Evolutionary conservation across 2,888 invertebrate genomes (phyloP), one percentile per base, ranked within the genome.

Genomic region (Rotaria socialis): DNA sequence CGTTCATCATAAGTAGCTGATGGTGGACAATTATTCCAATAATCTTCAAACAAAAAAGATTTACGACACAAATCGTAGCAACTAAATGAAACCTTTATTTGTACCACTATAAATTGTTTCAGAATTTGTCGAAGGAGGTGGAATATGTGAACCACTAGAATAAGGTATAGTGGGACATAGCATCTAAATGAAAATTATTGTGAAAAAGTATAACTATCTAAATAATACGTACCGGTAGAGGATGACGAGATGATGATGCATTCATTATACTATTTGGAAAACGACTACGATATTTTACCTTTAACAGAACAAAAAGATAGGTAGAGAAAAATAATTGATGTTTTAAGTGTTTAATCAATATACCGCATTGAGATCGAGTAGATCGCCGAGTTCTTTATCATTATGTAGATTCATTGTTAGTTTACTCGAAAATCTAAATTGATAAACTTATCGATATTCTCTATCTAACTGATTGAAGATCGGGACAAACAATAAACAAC

Each of bases 351-450:
- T 35, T 35, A 35, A 10, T 43, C 22, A 2, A 47, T 43, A 47
- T 80, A 80, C 80, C 8, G 80, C 80, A 80, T 80, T 80, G 80
- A 80, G 47, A 80, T 80, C 80, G 24, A 80, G 80, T 47, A 80
- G n/a, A 80, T 80, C 80, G 14, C 47, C 24, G 35, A 80, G 80
- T 80, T 80, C 80, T 80, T 80, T 47, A 24, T 80, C 47, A 80
- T 80, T 80, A n/a, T 80, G 43, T 80, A 80, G n/a, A 80, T 47
- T 80, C 80, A 80, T 80, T 47, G 10, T 67, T 67, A 1, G 14
- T 41, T 11, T 2, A 67, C 35, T 35, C 67, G 35, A 27, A 19
- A 35, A 41, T 67, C 35, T 27, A 67, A 67, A 35, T 35, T 35
- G 11, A 11, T 11, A 1, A 60, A 27, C 6, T 60, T 60, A 41